These are phyloP conservation scores for Lagria hirta DNA, from an alignment of 2,888 invertebrate genomes.

Conservation along the genomic window DNA sequence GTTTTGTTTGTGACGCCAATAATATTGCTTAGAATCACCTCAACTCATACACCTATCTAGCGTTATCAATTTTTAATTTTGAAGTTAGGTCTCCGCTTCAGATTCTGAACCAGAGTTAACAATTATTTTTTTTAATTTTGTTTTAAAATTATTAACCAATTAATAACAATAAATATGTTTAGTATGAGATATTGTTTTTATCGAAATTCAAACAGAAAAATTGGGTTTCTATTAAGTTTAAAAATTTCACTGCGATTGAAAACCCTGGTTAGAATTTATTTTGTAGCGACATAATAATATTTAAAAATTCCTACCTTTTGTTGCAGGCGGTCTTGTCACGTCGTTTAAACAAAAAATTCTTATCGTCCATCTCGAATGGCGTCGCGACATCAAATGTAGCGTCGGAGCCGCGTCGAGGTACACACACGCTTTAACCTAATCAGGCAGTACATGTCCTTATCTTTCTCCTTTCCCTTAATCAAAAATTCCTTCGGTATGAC, in stretches of 20 bases:
- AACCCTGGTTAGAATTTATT: no score
- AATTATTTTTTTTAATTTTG: background rate
- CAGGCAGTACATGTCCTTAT: slow-evolving; percentile 34
- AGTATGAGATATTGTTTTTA: no score
- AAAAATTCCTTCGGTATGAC: slow-evolving; percentile 23
- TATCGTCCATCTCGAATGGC: slow-evolving; percentile 13
- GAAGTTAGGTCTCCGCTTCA: slow-evolving; percentile 1
- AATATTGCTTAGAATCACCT: no score
- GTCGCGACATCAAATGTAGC: slow-evolving; percentile 42
- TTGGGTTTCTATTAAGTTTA: no score
- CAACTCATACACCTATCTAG: no score
- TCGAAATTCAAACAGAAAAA: no score
- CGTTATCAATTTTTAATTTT: no score
- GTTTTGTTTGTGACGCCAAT: no score
- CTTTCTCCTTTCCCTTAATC: slow-evolving; percentile 34
- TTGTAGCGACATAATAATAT: background rate
- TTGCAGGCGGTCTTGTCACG: slow-evolving; percentile 2
- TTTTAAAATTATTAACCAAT: background rate
- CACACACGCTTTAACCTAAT: slow-evolving; percentile 42
- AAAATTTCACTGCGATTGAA: no score
- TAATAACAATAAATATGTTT: no score
- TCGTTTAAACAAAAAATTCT: slow-evolving; percentile 4
- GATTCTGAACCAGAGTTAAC: slow-evolving; percentile 1
- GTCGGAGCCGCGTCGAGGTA: slow-evolving; percentile 48
- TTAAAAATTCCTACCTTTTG: slow-evolving; percentile 24